phyloP scores from a whole-genome alignment of 2,113 vertebrate genomes.

The Tinamus guttatus region DNA sequence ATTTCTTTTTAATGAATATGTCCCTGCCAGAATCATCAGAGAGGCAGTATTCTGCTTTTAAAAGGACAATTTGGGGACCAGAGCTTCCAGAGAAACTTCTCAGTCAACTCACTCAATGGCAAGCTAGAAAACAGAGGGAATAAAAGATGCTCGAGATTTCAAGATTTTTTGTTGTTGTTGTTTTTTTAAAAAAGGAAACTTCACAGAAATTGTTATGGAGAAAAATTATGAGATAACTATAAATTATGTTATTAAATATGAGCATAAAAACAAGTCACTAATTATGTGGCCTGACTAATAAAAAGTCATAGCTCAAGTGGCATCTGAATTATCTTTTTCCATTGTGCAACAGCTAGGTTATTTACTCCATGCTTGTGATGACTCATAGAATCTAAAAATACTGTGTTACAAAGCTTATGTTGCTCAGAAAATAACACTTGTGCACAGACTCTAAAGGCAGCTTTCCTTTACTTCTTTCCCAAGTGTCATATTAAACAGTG shows the following conservation, averaged over 20 bases:
- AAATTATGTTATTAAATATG: not conserved
- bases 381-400: not conserved
- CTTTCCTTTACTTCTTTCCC: not conserved
- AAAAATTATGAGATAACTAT: not conserved
- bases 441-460: not conserved
- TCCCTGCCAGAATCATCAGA: not conserved
- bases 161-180: not conserved
- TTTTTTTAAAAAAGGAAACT: accelerated
- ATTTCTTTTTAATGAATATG: not conserved
- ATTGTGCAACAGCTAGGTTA: not conserved
- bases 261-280: not conserved
- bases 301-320: not conserved
- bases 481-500: not conserved
- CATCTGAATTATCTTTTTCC: not conserved
- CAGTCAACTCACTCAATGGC: not conserved
- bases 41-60: not conserved
- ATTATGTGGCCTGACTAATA: not conserved
- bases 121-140: not conserved
- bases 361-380: not conserved
- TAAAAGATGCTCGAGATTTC: not conserved
- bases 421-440: not conserved
- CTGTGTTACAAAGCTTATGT: not conserved
- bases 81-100: not conserved
- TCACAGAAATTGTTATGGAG: not conserved
- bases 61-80: not conserved